A percentile compares a stretch with the other conserved stretches of the same genome.
These are phyloP conservation scores for Bombycilla garrulus DNA, from an alignment of 2,113 vertebrate genomes.

Conservation along the genomic window DNA sequence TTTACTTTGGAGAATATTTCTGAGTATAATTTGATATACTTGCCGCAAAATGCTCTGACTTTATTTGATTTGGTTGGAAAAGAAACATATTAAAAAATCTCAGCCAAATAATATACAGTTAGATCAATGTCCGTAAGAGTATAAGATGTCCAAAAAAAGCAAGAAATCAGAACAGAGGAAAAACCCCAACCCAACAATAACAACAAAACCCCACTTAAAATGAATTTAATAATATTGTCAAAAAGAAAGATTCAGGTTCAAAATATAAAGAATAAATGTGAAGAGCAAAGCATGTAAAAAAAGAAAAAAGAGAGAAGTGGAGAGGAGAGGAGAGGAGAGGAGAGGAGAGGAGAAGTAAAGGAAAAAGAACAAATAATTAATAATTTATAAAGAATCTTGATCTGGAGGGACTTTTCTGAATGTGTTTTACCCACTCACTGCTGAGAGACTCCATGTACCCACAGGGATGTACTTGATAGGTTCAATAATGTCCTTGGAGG, in stretches of 20 bases:
- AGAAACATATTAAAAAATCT: neutral
- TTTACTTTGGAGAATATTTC: neutral
- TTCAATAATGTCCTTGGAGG: neutral
- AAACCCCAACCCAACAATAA: neutral
- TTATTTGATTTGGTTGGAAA: neutral
- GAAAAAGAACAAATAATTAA: neutral
- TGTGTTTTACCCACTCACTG: neutral
- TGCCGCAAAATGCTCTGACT: neutral
- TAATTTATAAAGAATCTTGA: neutral
- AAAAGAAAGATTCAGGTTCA: neutral
- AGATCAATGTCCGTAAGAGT: neutral
- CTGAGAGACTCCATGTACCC: neutral
- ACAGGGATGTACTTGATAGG: neutral
- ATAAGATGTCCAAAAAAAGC: neutral
- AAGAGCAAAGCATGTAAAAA: neutral
- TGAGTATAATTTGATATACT: neutral
- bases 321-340: rapidly evolving
- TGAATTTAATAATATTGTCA: neutral
- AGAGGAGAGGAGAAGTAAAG: rapidly evolving
- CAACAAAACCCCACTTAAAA: neutral
- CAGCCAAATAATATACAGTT: neutral
- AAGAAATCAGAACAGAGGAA: neutral
- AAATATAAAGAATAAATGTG: neutral
- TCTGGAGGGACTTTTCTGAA: neutral
- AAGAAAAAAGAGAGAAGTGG: too few relatives aligned